A percentile compares a stretch with the other conserved stretches of the same genome.
These are phyloP conservation scores for Stenolophus ochropezus DNA, from an alignment of 2,888 invertebrate species.

Conservation along the genomic window DNA sequence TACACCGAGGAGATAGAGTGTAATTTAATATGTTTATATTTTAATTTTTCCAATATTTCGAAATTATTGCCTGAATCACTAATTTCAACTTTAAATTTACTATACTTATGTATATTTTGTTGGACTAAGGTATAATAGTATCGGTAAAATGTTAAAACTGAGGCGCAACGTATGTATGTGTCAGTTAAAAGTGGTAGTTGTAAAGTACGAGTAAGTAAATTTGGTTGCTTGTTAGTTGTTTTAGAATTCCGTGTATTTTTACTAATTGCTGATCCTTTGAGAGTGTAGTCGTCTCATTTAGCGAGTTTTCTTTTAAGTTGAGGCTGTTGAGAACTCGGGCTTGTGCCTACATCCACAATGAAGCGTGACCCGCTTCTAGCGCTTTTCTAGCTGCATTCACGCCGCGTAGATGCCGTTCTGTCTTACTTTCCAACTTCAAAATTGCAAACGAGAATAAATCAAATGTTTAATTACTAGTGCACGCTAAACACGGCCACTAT, in stretches of 20 bases:
- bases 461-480: conserved; percentile 44
- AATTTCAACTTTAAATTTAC: too few species aligned
- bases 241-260: conserved; percentile 13
- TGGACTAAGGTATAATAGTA: too few species aligned
- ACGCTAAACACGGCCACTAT: conserved; percentile 26
- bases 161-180: too few species aligned
- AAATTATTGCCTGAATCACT: too few species aligned
- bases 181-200: too few species aligned
- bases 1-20: too few species aligned
- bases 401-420: conserved; percentile 12
- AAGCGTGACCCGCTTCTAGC: conserved; percentile 1
- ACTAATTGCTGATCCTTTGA: conserved; percentile 46
- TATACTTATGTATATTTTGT: too few species aligned
- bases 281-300: conserved; percentile 43
- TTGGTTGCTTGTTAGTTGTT: not conserved
- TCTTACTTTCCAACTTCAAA: conserved; percentile 40
- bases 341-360: conserved; percentile 52
- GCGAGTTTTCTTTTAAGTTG: conserved; percentile 47
- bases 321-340: conserved; percentile 31
- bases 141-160: too few species aligned
- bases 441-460: conserved; percentile 44
- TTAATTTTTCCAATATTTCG: too few species aligned
- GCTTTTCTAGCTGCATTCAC: conserved; percentile 18
- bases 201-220: not conserved
- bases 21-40: too few species aligned